A percentile compares a stretch with the other conserved stretches of the same genome.
Conservation (phyloP, 2,888 invertebrate genomes). For the Aleiodes alternator region DNA sequence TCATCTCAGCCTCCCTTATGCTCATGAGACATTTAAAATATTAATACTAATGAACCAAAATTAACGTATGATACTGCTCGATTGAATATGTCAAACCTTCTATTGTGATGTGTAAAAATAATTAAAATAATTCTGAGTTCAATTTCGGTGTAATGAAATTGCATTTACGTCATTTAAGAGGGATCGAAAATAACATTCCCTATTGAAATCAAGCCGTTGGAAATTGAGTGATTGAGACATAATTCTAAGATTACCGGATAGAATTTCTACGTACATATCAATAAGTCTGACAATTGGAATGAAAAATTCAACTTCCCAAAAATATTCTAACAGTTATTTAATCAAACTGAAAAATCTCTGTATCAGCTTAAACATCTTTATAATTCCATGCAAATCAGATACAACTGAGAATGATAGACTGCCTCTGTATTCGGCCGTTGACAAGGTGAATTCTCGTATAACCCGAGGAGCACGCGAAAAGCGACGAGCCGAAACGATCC, state of each 20-base stretch:
- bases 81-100: no score
- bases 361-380: slow-evolving; percentile 15
- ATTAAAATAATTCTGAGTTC: no score
- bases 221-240: slow-evolving; percentile 7
- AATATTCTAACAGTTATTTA: neutral
- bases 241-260: neutral
- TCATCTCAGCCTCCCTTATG: no score
- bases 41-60: no score
- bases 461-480: slow-evolving; percentile 38
- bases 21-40: no score
- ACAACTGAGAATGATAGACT: slow-evolving; percentile 19
- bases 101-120: no score
- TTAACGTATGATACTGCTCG: no score
- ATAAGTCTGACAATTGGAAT: neutral
- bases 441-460: slow-evolving; percentile 51
- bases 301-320: neutral
- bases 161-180: neutral
- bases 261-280: neutral
- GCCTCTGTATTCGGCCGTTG: slow-evolving; percentile 31
- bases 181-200: no score
- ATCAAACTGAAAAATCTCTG: neutral
- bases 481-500: slow-evolving; percentile 42
- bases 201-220: neutral
- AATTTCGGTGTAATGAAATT: no score
- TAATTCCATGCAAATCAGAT: slow-evolving; percentile 39